phyloP scores from a whole-genome alignment of 2,888 invertebrate species.

The Papilio protenor region DNA sequence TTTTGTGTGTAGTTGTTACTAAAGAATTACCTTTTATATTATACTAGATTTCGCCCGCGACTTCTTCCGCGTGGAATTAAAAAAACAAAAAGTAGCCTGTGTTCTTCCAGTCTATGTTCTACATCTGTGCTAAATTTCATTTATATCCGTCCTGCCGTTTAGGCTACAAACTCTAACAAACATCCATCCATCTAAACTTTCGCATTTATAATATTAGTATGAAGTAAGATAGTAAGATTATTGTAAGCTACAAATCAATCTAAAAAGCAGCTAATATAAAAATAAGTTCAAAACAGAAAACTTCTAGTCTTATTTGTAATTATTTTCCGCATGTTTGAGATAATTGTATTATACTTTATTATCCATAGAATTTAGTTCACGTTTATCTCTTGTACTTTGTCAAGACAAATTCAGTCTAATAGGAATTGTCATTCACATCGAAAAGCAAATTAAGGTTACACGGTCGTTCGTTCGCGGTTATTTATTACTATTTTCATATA shows the following conservation, averaged over 20 bases:
- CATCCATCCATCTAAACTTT: no score
- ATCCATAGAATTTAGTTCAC: slow-evolving; percentile 12
- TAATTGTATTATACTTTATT: slow-evolving; percentile 4
- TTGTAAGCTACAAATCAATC: background rate
- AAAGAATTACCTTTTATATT: no score
- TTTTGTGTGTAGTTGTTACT: background rate
- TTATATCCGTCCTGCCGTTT: no score
- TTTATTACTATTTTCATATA: slow-evolving; percentile 1
- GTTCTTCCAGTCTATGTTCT: no score
- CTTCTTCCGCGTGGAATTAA: no score
- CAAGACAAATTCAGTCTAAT: slow-evolving; percentile 2
- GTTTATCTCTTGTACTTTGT: background rate
- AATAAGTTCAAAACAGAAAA: background rate
- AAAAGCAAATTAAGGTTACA: slow-evolving; percentile 12
- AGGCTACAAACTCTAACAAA: no score
- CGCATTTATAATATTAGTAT: no score
- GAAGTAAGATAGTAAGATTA: no score
- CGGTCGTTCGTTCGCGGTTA: background rate
- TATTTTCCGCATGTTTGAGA: background rate
- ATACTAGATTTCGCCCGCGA: no score
- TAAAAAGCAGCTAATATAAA: background rate
- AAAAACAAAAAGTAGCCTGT: no score
- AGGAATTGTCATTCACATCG: background rate
- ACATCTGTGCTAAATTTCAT: no score
- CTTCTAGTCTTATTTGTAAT: background rate